phyloP scores from a whole-genome alignment of 2,888 invertebrate genomes.

The Drosophila anceps region DNA sequence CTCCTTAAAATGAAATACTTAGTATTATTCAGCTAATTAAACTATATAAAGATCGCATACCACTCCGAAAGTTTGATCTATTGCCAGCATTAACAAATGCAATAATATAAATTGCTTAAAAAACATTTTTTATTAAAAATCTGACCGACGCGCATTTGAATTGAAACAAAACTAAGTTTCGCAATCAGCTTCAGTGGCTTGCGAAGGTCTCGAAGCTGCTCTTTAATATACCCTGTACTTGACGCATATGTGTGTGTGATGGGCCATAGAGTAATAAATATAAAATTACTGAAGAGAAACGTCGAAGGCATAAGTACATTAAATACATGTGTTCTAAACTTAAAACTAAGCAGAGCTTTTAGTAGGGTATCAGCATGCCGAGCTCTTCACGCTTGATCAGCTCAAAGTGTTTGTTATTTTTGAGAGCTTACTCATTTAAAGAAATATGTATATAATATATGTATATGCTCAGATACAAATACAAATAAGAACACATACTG shows the following conservation, averaged over 20 bases:
- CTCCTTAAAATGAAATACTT: background rate
- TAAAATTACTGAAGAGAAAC: background rate
- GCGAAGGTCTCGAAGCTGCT: background rate
- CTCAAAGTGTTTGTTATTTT: background rate
- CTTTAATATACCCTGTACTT: background rate
- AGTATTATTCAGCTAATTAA: background rate
- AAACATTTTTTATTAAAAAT: constrained; percentile 1
- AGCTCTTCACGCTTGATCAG: background rate
- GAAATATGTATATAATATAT: background rate
- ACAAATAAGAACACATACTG: background rate
- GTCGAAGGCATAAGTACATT: background rate
- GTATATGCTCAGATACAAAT: background rate
- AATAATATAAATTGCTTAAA: background rate
- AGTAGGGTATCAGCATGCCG: background rate
- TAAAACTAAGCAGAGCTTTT: too few relatives aligned
- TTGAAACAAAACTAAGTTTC: constrained; percentile 8
- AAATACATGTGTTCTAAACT: background rate
- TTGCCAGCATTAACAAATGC: too few relatives aligned
- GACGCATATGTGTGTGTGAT: background rate
- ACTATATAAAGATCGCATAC: background rate
- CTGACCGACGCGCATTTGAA: background rate
- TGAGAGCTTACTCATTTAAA: constrained; percentile 6
- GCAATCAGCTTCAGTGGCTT: background rate
- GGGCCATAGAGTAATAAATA: background rate
- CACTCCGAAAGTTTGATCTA: background rate